These are phyloP conservation scores for Orius insidiosus DNA, from an alignment of 1,140 invertebrate genomes.

Conservation along the genomic window DNA sequence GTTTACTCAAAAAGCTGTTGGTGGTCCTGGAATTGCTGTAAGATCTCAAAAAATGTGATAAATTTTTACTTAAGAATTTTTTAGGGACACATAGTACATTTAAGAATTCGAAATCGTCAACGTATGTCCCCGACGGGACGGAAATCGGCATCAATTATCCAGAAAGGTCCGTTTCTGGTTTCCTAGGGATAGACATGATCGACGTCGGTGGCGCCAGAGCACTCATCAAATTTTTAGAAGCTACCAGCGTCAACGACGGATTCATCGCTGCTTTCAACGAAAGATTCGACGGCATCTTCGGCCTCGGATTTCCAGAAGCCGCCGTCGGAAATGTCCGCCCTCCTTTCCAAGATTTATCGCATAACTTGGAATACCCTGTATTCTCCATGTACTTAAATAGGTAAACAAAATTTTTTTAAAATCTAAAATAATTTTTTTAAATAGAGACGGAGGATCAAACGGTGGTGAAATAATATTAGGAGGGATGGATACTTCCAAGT, in stretches of 20 bases:
- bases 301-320: not conserved
- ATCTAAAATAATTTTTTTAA: not conserved
- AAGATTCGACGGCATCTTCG: not conserved
- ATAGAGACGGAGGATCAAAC: not conserved
- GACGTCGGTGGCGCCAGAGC: no score
- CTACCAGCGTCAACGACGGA: not conserved
- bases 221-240: not conserved
- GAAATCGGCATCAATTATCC: no score
- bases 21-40: slow-evolving; percentile 80
- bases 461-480: not conserved
- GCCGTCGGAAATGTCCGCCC: not conserved
- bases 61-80: not conserved
- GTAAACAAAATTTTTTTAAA: not conserved
- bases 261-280: slow-evolving; percentile 1
- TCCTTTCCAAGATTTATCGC: not conserved
- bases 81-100: no score
- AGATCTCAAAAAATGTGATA: slow-evolving; percentile 35
- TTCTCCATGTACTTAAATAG: not conserved
- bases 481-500: not conserved
- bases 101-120: no score
- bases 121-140: no score
- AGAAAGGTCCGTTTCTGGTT: no score
- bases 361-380: not conserved
- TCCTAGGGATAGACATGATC: no score
- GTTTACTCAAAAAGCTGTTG: slow-evolving; percentile 91